phyloP scores from a whole-genome alignment of 2,888 invertebrate species.

The Eledona agricola region DNA sequence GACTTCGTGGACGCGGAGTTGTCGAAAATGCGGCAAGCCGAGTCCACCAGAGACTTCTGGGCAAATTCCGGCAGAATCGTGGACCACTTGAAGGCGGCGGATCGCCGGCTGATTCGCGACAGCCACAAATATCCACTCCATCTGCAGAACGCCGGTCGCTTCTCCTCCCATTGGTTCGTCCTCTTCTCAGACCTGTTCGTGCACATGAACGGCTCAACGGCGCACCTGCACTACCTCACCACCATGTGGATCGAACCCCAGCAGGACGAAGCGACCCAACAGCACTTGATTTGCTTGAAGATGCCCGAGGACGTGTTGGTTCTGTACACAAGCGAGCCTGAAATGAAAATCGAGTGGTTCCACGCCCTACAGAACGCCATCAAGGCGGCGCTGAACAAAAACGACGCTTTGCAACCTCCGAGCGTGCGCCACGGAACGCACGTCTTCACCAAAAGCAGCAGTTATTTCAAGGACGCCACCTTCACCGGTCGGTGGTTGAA shows the following conservation, averaged over 20 bases:
- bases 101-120: constrained; percentile 80
- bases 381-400: constrained; percentile 71
- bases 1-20: constrained; percentile 71
- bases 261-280: constrained; percentile 68
- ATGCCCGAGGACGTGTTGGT: constrained; percentile 82
- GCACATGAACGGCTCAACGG: constrained; percentile 75
- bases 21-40: constrained; percentile 71
- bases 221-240: constrained; percentile 73
- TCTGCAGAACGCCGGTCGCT: constrained; percentile 74
- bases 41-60: constrained; percentile 78
- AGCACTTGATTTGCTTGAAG: constrained; percentile 74
- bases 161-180: constrained; percentile 82
- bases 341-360: constrained; percentile 82
- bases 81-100: constrained; percentile 70
- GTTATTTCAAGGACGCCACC: constrained; percentile 78
- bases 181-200: constrained; percentile 84
- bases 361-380: constrained; percentile 80
- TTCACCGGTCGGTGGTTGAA: constrained; percentile 85
- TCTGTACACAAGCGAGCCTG: constrained; percentile 71
- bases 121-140: constrained; percentile 76
- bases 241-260: constrained; percentile 84
- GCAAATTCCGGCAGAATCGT: constrained; percentile 71
- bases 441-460: constrained; percentile 78
- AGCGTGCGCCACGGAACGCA: constrained; percentile 76
- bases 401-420: constrained; percentile 71